phyloP scores from a whole-genome alignment of 2,888 invertebrate genomes.

The Dolomedes plantarius region DNA sequence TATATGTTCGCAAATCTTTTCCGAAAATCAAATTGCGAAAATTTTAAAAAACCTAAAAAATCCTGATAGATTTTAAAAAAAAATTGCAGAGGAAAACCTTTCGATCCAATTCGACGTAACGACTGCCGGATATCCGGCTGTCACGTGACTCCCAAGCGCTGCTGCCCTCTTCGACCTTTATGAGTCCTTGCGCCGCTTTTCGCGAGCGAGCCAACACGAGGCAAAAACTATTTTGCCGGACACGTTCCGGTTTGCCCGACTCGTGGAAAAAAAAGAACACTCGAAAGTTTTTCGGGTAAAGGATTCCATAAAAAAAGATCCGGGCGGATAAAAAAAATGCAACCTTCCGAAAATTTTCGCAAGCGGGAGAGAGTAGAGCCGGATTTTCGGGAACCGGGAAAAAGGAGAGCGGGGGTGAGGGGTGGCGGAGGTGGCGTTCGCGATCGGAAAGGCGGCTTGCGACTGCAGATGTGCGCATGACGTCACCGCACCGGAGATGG shows the following conservation, averaged over 20 bases:
- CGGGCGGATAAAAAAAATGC: background rate
- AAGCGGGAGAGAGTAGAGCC: constrained; percentile 22
- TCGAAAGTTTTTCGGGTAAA: background rate
- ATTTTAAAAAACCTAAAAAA: too few species aligned
- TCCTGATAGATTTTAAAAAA: too few species aligned
- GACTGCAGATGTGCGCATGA: constrained; percentile 72
- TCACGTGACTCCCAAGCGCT: constrained; percentile 50
- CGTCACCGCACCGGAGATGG: constrained; percentile 55
- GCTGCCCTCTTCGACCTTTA: constrained; percentile 68
- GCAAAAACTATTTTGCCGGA: background rate
- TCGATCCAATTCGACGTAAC: constrained; percentile 46
- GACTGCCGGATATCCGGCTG: constrained; percentile 52
- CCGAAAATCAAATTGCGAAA: too few species aligned
- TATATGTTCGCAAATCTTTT: too few species aligned
- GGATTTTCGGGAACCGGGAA: constrained; percentile 32
- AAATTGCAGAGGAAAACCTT: background rate
- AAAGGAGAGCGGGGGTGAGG: constrained; percentile 1
- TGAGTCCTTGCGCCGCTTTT: background rate
- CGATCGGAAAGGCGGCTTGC: constrained; percentile 61
- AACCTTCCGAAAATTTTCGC: background rate
- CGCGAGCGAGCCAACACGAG: background rate
- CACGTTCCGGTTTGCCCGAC: too few species aligned
- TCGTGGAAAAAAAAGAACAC: too few species aligned
- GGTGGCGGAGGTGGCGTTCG: constrained; percentile 17
- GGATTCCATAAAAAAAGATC: background rate